Percentiles rank a stretch among this genome's conserved stretches.
Evolutionary conservation across 2,797 vertebrate genomes (phyloP).

Genomic region (Lepus townsendii): DNA sequence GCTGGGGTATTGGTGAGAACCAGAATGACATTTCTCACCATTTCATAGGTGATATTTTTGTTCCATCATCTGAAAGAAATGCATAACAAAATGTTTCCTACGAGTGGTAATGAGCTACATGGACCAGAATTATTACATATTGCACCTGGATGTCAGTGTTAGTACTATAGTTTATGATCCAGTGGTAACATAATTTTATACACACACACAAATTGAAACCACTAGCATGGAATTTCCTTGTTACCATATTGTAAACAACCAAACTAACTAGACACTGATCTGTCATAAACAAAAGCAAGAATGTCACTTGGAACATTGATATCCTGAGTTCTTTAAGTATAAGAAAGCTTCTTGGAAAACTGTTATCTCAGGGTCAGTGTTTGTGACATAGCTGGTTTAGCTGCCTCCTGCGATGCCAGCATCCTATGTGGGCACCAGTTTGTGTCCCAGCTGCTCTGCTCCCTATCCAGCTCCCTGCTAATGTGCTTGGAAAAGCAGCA

Average conservation of each 20-base stretch:
- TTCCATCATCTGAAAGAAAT: not conserved
- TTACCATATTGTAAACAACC: not conserved
- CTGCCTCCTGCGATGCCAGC: no score
- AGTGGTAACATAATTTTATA: not conserved
- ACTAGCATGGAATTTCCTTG: not conserved
- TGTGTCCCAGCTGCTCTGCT: no score
- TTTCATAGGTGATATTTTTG: slow-evolving; percentile 48
- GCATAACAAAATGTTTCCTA: slow-evolving; percentile 5
- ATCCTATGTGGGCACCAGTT: no score
- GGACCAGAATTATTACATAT: slow-evolving; percentile 4
- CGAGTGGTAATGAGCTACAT: not conserved
- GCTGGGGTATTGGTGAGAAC: not conserved
- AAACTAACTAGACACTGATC: slow-evolving; percentile 23
- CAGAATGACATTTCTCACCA: slow-evolving; percentile 8
- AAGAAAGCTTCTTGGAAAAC: slow-evolving; percentile 36
- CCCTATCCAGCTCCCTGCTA: no score
- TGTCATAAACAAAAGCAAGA: slow-evolving; percentile 46
- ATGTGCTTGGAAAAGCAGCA: no score
- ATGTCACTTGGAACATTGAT: slow-evolving; percentile 3
- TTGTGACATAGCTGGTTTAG: no score
- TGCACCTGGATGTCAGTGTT: slow-evolving; percentile 16
- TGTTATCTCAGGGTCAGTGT: not conserved
- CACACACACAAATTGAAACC: not conserved
- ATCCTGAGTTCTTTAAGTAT: slow-evolving; percentile 3
- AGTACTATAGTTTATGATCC: slow-evolving; percentile 17